Conservation (phyloP, 1,140 invertebrate genomes). For the Papilio dardanus region DNA sequence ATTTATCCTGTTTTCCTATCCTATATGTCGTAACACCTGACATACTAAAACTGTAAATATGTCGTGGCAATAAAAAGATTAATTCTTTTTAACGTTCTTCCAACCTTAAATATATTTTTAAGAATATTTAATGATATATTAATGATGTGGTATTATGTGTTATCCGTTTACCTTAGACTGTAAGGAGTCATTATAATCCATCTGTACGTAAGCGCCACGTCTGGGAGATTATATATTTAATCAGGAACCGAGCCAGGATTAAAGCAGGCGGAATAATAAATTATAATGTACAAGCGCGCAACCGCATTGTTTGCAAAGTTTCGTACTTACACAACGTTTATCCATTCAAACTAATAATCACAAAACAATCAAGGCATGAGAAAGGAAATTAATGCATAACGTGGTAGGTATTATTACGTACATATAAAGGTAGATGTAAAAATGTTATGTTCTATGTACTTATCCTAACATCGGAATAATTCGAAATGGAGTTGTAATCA, state of each 20-base stretch:
- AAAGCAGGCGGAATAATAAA: constrained; percentile 37
- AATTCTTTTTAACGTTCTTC: background rate
- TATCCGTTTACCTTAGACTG: constrained; percentile 30
- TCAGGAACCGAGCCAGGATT: constrained; percentile 50
- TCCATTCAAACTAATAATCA: constrained; percentile 27
- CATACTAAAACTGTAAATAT: background rate
- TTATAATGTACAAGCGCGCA: constrained; percentile 32
- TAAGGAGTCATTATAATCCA: constrained; percentile 48
- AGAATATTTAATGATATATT: background rate
- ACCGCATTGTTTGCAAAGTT: constrained; percentile 33
- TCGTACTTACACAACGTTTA: constrained; percentile 24
- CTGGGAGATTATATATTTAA: constrained; percentile 54
- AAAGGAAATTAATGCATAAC: constrained; percentile 26
- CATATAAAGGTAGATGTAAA: background rate
- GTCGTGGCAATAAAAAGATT: too few species aligned
- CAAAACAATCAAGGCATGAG: constrained; percentile 7
- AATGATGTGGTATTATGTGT: background rate
- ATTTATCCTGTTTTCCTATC: too few species aligned
- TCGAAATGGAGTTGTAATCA: too few species aligned
- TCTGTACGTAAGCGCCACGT: constrained; percentile 46
- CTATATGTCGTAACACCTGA: too few species aligned
- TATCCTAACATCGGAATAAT: too few species aligned
- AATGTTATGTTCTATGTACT: background rate
- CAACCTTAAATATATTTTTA: background rate
- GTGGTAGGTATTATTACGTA: background rate